Evolutionary conservation across 2,797 vertebrate species (phyloP).

Genomic region (Notamacropus eugenii): DNA sequence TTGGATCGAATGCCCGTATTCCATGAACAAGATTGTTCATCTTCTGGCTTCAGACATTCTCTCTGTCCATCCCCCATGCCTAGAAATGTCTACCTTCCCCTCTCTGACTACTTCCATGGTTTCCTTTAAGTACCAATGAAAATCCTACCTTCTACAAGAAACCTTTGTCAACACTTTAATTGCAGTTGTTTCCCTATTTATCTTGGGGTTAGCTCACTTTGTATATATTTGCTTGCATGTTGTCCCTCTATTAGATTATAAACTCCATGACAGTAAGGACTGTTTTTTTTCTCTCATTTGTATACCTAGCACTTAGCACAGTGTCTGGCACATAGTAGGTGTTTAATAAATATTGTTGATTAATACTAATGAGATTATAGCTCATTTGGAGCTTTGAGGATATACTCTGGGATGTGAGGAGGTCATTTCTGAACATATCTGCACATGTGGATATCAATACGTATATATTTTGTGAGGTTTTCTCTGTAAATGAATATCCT

Average conservation of each 20-base stretch:
- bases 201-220: not conserved
- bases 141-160: not conserved
- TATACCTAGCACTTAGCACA: not conserved
- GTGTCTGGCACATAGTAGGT: not conserved
- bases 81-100: not conserved
- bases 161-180: not conserved
- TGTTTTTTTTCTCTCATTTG: not conserved
- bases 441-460: not conserved
- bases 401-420: not conserved
- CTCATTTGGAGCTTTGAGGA: not conserved
- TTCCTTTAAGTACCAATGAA: not conserved
- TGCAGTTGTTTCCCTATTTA: not conserved
- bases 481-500: not conserved
- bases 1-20: not conserved
- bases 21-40: not conserved
- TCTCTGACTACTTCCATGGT: not conserved
- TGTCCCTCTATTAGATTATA: not conserved
- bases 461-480: not conserved
- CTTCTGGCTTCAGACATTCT: not conserved
- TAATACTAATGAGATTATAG: not conserved
- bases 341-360: not conserved
- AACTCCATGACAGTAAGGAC: not conserved
- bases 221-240: not conserved
- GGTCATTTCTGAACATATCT: not conserved
- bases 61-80: not conserved